A percentile compares a stretch with the other conserved stretches of the same genome.
Conservation (phyloP, 2,888 invertebrate genomes). For the Drosophila nr. fundita region DNA sequence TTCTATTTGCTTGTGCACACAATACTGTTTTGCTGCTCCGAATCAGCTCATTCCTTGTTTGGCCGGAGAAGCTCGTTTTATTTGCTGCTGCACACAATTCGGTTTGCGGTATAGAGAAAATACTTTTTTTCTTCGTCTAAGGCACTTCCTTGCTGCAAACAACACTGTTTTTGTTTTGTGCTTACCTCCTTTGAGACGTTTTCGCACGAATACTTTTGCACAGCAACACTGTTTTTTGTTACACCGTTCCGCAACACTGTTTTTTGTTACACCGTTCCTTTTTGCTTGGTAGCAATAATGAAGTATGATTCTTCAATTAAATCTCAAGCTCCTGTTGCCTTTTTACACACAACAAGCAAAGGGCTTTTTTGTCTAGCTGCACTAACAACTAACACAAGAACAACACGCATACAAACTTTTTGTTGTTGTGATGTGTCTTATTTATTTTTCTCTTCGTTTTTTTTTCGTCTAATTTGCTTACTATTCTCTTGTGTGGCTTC, state of each 20-base stretch:
- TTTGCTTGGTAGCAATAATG: not conserved
- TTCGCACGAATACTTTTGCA: not conserved
- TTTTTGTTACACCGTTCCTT: not conserved
- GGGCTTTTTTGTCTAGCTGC: constrained; percentile 12
- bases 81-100: constrained; percentile 13
- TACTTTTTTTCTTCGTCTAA: not conserved
- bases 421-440: constrained; percentile 9
- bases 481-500: constrained; percentile 54
- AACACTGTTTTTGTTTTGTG: constrained; percentile 1
- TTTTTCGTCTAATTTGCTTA: constrained; percentile 25
- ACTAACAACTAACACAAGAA: not conserved
- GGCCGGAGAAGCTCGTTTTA: not conserved
- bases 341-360: constrained; percentile 5
- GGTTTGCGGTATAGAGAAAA: constrained; percentile 5
- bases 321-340: not conserved
- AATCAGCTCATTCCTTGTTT: not conserved
- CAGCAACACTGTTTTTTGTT: not conserved
- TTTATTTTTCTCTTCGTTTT: constrained; percentile 17
- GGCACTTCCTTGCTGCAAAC: constrained; percentile 1
- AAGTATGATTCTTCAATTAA: not conserved
- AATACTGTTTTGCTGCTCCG: not conserved
- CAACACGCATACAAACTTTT: not conserved
- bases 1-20: constrained; percentile 5
- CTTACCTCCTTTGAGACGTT: constrained; percentile 1
- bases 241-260: not conserved